phyloP scores from a whole-genome alignment of 2,888 invertebrate species.

The Plagodis pulveraria region DNA sequence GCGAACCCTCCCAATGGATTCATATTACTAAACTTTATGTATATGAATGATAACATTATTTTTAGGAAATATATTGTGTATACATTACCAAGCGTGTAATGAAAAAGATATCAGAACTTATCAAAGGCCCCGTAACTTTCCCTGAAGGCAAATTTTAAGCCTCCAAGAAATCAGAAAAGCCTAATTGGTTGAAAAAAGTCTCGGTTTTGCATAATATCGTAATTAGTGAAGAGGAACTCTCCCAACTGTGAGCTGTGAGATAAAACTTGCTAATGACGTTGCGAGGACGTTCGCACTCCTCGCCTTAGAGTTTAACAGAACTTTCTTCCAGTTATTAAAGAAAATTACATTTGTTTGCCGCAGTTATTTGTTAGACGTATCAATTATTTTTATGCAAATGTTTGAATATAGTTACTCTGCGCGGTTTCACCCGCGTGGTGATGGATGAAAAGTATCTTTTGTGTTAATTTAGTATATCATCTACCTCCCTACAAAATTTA shows the following conservation, averaged over 20 bases:
- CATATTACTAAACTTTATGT: too few species aligned
- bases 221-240: slow-evolving; percentile 15
- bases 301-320: background rate
- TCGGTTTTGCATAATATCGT: slow-evolving; percentile 18
- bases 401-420: too few species aligned
- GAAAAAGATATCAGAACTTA: background rate
- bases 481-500: too few species aligned
- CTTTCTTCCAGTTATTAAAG: slow-evolving; percentile 1
- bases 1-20: too few species aligned
- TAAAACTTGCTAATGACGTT: slow-evolving; percentile 22
- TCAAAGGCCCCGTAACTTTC: background rate
- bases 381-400: too few species aligned
- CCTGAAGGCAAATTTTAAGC: slow-evolving; percentile 1
- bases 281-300: slow-evolving; percentile 3
- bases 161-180: slow-evolving; percentile 1
- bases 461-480: too few species aligned
- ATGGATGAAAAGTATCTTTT: too few species aligned
- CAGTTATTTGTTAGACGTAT: too few species aligned
- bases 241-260: slow-evolving; percentile 5
- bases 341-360: slow-evolving; percentile 2
- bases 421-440: too few species aligned
- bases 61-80: too few species aligned
- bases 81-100: background rate
- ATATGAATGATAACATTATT: too few species aligned
- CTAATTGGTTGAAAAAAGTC: slow-evolving; percentile 2